Percentiles rank a stretch among this genome's conserved stretches.
Conservation (phyloP, 2,797 vertebrate genomes). For the Kryptolebias ocellatus region DNA sequence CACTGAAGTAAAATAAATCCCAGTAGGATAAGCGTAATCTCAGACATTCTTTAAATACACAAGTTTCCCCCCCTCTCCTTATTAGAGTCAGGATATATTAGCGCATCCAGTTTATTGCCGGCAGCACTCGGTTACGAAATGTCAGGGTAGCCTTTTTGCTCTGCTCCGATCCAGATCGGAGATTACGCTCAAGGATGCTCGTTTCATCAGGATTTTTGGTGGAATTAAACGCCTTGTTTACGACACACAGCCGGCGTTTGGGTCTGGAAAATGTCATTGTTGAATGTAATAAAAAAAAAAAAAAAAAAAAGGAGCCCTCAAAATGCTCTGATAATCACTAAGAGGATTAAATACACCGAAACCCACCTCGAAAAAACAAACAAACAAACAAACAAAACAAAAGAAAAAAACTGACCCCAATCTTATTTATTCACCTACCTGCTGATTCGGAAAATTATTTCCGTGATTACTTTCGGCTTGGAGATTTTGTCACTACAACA, state of each 20-base stretch:
- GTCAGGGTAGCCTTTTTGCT: slow-evolving; percentile 34
- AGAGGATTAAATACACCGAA: slow-evolving; percentile 35
- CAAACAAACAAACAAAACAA: neutral
- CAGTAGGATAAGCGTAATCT: slow-evolving; percentile 27
- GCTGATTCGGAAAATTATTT: slow-evolving; percentile 28
- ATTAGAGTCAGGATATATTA: slow-evolving; percentile 55
- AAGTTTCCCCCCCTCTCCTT: slow-evolving; percentile 31
- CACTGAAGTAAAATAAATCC: slow-evolving; percentile 52
- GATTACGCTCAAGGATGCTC: slow-evolving; percentile 31
- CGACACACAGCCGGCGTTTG: slow-evolving; percentile 26
- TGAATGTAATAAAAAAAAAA: slow-evolving; percentile 50
- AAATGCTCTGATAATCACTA: slow-evolving; percentile 45
- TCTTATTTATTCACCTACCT: slow-evolving; percentile 24
- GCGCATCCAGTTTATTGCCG: slow-evolving; percentile 33
- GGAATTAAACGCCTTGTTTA: slow-evolving; percentile 49
- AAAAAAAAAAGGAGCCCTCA: slow-evolving; percentile 20
- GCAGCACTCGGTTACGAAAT: slow-evolving; percentile 40
- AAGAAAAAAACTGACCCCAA: slow-evolving; percentile 14
- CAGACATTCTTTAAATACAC: slow-evolving; percentile 36
- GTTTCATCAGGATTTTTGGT: slow-evolving; percentile 7
- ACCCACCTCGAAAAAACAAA: neutral
- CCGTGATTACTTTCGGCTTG: slow-evolving; percentile 25
- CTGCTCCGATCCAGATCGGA: slow-evolving; percentile 34
- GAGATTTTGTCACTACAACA: slow-evolving; percentile 12
- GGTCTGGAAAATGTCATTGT: slow-evolving; percentile 44